Base-by-base conservation (phyloP, 2,888 invertebrate species). In the Conus canariensis region DNA sequence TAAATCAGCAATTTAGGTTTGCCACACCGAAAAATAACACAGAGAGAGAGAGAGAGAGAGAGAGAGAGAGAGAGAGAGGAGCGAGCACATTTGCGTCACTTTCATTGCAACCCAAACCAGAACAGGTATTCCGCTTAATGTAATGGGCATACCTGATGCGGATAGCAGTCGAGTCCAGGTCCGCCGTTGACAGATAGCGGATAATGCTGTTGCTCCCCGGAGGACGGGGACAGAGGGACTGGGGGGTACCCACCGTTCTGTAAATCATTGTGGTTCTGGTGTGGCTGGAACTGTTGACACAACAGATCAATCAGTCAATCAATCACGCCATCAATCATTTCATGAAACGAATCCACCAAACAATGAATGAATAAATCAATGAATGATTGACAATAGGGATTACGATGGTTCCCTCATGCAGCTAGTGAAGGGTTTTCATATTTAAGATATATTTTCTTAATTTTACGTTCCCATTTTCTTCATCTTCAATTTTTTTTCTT, bases 241-340 rank as follows among this genome's bases (percentile, higher is more conserved):
- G 58, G 85, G 8, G 85, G 85, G 59, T 85, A 85, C 56, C 58
- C 58, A 25, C 85, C 59, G 22, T 19, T 85, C 58, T 85, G 85
- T 58, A 58, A 59, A 58, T 85, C 85, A 19, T 85, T 45, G 45
- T 45, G 85, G 22, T 22, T 19, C 9, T 85, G 85, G n/a, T 80
- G 80, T 19, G 80, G 19, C 10, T 30, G 45, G 45, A 45, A 80
- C 80, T 80, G 80, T 14, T 45, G 30, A 30, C 80, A 80, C 45
- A 80, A 64, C 16, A 4, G 16, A 64, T 64, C 19, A 74, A n/a
- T 19, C 19, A 74, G 22, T 3, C 19, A 74, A 22, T 19, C n/a
- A 1, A 74, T n/a, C 74, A 12, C 0, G 22, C 74, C 14, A 19
- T 74, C n/a, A 22, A 14, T 64, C 60, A 64, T 0, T 64, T 16